phyloP scores from a whole-genome alignment of 1,140 invertebrate species.

The Leptonema lineaticorne region DNA sequence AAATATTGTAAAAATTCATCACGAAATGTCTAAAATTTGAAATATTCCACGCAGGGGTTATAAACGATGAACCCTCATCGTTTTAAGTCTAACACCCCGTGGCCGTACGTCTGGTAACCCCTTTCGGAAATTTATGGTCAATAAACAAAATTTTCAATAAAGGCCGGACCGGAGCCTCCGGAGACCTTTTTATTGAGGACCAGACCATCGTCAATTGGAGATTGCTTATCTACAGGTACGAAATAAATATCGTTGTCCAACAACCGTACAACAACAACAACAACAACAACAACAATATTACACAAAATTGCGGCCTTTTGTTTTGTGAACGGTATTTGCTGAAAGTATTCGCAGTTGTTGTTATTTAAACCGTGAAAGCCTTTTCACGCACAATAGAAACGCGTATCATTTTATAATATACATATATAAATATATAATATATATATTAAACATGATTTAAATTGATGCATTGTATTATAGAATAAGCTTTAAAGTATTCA shows the following conservation, averaged over 20 bases:
- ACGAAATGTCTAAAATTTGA: too few relatives aligned
- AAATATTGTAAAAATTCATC: too few relatives aligned
- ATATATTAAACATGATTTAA: too few relatives aligned
- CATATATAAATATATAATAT: neutral
- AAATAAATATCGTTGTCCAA: constrained; percentile 2
- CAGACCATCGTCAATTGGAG: constrained; percentile 7
- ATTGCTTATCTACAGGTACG: constrained; percentile 3
- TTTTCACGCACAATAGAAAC: neutral
- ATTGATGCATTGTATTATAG: too few relatives aligned
- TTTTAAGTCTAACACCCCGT: neutral
- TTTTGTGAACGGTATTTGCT: neutral
- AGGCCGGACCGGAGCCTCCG: neutral
- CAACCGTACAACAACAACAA: too few relatives aligned
- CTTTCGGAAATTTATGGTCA: constrained; percentile 12
- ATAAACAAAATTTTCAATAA: constrained; percentile 29
- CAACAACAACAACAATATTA: neutral
- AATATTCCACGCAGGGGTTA: neutral
- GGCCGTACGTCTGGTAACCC: neutral
- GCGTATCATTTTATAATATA: neutral
- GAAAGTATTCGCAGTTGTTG: neutral
- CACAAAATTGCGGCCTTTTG: neutral
- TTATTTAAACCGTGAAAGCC: neutral
- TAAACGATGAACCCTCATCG: neutral
- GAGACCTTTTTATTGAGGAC: constrained; percentile 19
- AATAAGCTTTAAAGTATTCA: too few relatives aligned